Base-by-base conservation (phyloP, 2,113 vertebrate genomes). In the Thamnophis sirtalis region DNA sequence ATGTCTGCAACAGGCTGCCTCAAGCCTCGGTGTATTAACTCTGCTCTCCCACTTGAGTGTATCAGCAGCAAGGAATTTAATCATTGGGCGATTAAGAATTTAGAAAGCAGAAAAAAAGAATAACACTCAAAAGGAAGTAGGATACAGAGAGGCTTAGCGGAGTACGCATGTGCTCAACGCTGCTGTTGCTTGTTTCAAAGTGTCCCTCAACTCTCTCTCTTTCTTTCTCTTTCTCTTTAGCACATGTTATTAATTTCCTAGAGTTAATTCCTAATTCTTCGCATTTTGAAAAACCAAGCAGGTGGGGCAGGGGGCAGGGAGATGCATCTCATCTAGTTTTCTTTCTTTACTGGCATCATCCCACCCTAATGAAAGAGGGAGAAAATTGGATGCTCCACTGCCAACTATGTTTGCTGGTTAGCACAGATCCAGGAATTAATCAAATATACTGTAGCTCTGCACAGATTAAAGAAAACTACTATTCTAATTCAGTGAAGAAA, bases 71-170 rank as follows among this genome's bases (percentile, higher is more conserved):
- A 95, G 90, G 95, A 96, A 96, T 97, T 93, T 96, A 96, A 96
- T 96, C 90, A 0, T 63, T 68, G 95, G 91, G 93, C 91, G 90
- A 95, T 95, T 96, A 94, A 95, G 87, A 95, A 92, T 87, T 95
- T 89, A 89, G 84, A n/a, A 94, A 91, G 94, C 92, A 94, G 95
- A 94, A 95, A 95, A 95, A 95, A 95, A 95, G 95, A 96, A 96
- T 95, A 95, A 96, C 92, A 53, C 51, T 94, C 91, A 89, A 73
- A n/a, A 86, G 90, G 38, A 80, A 53, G 86, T 49, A 43, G 48
- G 26, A 91, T 54, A 33, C 92, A 86, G 86, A 92, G 87, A 91
- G 92, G 17, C 56, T 73, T 13, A 0, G 0, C 11, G 92, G 90
- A 84, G 48, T 54, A 93, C 5, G 73, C 92, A 56, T 87, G 51